Percentiles rank a stretch among this genome's conserved stretches.
phyloP scores from a whole-genome alignment of 1,140 invertebrate species.

The Polyergus mexicanus region DNA sequence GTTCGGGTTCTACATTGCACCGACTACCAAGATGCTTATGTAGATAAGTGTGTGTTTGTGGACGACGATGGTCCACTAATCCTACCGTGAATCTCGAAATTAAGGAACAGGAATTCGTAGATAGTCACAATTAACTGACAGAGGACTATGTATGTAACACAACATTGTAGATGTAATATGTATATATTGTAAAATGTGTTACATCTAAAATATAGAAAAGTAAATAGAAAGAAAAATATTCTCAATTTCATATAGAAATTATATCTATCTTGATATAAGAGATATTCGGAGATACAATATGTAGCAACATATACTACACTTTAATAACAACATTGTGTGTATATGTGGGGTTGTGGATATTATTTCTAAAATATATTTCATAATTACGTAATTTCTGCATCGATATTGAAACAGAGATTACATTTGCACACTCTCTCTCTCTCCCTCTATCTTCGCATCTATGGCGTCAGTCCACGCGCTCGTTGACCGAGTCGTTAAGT shows the following conservation, averaged over 20 bases:
- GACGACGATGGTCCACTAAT: constrained; percentile 50
- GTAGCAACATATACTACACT: no score
- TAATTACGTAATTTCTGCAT: background rate
- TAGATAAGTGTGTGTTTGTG: constrained; percentile 69
- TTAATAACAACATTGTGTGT: background rate
- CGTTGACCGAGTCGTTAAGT: constrained; percentile 73
- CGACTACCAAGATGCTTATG: constrained; percentile 77
- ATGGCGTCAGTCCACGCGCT: constrained; percentile 56
- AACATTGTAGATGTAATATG: background rate
- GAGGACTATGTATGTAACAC: background rate
- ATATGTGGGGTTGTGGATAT: background rate
- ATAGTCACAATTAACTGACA: constrained; percentile 37
- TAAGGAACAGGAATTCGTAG: constrained; percentile 15
- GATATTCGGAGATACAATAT: no score
- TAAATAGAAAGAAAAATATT: background rate
- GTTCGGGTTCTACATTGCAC: constrained; percentile 44
- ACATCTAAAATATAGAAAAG: background rate
- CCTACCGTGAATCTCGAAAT: constrained; percentile 47
- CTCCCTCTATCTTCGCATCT: background rate
- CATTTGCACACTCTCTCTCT: constrained; percentile 9
- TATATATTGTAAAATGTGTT: background rate
- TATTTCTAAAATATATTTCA: background rate
- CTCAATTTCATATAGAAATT: constrained; percentile 10
- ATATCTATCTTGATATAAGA: background rate
- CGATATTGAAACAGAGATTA: constrained; percentile 27